Percentiles rank a stretch among this genome's conserved stretches.
These are phyloP conservation scores for Papilio polytes DNA, from an alignment of 1,140 invertebrate genomes.

Conservation along the genomic window DNA sequence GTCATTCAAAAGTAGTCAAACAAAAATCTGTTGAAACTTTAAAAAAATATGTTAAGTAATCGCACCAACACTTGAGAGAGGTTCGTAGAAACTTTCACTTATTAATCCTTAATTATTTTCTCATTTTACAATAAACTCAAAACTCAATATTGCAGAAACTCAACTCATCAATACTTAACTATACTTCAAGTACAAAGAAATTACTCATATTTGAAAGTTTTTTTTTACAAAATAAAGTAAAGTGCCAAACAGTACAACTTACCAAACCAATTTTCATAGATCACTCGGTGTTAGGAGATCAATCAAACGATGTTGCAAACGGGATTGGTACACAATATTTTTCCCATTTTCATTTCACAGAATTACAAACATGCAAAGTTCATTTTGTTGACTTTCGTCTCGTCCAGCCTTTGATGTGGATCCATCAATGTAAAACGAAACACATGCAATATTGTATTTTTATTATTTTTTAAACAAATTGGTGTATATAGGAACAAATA, in stretches of 20 bases:
- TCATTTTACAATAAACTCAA: too few species aligned
- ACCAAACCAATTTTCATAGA: constrained; percentile 10
- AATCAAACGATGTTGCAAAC: neutral
- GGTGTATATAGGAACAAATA: neutral
- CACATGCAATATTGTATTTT: neutral
- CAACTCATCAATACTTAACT: too few species aligned
- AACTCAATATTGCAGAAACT: too few species aligned
- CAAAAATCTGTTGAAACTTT: too few species aligned
- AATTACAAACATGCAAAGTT: constrained; percentile 19
- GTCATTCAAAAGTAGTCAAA: neutral
- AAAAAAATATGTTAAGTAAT: too few species aligned
- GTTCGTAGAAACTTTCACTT: too few species aligned
- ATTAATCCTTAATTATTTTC: too few species aligned
- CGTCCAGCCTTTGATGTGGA: constrained; percentile 12
- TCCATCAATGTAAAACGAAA: constrained; percentile 9
- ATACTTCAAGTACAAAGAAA: too few species aligned
- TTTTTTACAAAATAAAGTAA: neutral
- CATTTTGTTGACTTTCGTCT: constrained; percentile 24
- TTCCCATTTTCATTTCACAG: constrained; percentile 31
- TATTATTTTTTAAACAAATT: neutral
- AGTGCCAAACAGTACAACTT: neutral
- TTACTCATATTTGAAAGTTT: too few species aligned
- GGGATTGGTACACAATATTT: constrained; percentile 15
- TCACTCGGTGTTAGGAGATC: constrained; percentile 13
- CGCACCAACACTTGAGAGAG: too few species aligned